Conservation (phyloP, 2,113 vertebrate genomes). For the Sorex fumeus region DNA sequence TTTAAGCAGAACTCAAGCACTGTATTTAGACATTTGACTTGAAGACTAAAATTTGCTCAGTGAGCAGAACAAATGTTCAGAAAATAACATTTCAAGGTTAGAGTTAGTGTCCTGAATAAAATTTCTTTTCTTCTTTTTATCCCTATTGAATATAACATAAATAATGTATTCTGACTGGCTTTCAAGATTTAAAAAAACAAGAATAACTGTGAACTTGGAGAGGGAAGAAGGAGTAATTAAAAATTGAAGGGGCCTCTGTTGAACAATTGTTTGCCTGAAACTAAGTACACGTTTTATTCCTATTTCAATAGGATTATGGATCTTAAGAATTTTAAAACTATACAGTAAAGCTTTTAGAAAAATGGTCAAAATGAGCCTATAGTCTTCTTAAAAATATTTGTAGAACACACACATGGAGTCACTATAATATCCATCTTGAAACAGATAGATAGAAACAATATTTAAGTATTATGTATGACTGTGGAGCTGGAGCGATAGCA, state of each 20-base stretch:
- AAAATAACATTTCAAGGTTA: slow-evolving; percentile 83
- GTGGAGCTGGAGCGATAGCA: too few species aligned
- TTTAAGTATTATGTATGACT: slow-evolving; percentile 49
- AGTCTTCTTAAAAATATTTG: slow-evolving; percentile 52
- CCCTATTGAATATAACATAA: slow-evolving; percentile 70
- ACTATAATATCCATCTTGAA: background rate
- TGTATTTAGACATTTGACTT: slow-evolving; percentile 83
- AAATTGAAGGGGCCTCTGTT: slow-evolving; percentile 71
- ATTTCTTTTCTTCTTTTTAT: slow-evolving; percentile 74
- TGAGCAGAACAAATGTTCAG: slow-evolving; percentile 81
- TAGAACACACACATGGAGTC: background rate
- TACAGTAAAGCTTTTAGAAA: slow-evolving; percentile 62
- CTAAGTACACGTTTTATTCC: slow-evolving; percentile 64
- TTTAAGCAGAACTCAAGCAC: slow-evolving; percentile 79
- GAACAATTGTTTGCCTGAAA: slow-evolving; percentile 72
- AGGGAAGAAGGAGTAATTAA: slow-evolving; percentile 76
- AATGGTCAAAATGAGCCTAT: slow-evolving; percentile 34
- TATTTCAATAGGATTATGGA: slow-evolving; percentile 73
- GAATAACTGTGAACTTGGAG: slow-evolving; percentile 64
- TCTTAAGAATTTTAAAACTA: slow-evolving; percentile 65
- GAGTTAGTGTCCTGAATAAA: slow-evolving; percentile 79
- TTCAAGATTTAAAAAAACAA: slow-evolving; percentile 74
- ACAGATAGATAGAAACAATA: background rate
- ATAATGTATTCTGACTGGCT: slow-evolving; percentile 72
- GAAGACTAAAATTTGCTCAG: slow-evolving; percentile 80